Percentiles rank a stretch among this genome's conserved stretches.
These are phyloP conservation scores for Hyalella azteca DNA, from an alignment of 2,888 invertebrate species.

Conservation along the genomic window DNA sequence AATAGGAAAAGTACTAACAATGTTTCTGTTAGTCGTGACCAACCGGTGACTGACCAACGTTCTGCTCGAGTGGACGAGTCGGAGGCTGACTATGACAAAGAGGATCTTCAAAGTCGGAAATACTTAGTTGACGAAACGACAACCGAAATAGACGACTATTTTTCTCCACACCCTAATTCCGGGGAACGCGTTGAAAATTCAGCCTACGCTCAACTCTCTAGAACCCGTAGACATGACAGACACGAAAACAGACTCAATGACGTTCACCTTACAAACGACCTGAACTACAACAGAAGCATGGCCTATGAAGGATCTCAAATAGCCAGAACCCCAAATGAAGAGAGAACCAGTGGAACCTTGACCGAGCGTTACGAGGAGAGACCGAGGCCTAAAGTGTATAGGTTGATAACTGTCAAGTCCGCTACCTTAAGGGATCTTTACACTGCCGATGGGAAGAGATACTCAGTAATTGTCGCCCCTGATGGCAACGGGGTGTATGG, in stretches of 20 bases:
- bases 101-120: neutral
- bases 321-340: neutral
- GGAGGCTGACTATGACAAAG: neutral
- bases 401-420: slow-evolving; percentile 4
- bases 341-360: neutral
- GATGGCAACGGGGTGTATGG: neutral
- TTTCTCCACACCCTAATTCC: neutral
- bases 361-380: neutral
- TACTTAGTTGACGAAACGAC: neutral
- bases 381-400: neutral
- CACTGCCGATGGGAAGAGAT: neutral
- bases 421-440: neutral
- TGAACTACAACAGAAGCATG: neutral
- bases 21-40: neutral
- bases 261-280: neutral
- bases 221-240: neutral
- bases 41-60: neutral
- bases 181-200: neutral
- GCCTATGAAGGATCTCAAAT: neutral
- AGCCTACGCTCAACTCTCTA: neutral
- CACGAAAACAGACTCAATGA: neutral
- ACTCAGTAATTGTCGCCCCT: neutral
- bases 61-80: neutral
- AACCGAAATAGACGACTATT: neutral
- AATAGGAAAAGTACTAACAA: neutral